Conservation (phyloP, 2,888 invertebrate species). For the Oscheius onirici region DNA sequence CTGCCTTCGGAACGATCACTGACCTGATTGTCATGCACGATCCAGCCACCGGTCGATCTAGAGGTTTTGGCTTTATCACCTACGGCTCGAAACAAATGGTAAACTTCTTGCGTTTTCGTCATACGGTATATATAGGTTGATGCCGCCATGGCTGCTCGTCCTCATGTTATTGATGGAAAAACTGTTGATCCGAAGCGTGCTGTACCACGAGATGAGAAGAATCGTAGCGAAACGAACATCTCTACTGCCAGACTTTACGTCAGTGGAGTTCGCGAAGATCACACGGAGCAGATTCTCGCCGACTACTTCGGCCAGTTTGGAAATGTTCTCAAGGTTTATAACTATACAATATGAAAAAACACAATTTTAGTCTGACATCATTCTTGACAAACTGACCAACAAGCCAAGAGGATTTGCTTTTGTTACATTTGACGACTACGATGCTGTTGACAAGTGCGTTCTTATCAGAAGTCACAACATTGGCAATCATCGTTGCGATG, state of each 20-base stretch:
- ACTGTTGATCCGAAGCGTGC: conserved; percentile 96
- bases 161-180: conserved; percentile 91
- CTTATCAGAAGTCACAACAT: conserved; percentile 65
- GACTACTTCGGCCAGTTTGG: conserved; percentile 69
- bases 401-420: conserved; percentile 71
- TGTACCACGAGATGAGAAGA: conserved; percentile 81
- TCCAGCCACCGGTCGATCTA: conserved; percentile 89
- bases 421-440: conserved; percentile 71
- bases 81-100: conserved; percentile 77
- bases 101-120: neutral
- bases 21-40: conserved; percentile 98
- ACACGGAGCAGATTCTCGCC: conserved; percentile 65
- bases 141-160: conserved; percentile 84
- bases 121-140: conserved; percentile 79
- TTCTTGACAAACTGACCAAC: conserved; percentile 69
- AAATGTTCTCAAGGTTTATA: conserved; percentile 57
- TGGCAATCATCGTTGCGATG: conserved; percentile 68
- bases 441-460: conserved; percentile 70
- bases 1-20: conserved; percentile 90
- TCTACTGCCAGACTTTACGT: conserved; percentile 71
- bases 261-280: conserved; percentile 69
- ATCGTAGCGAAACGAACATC: conserved; percentile 54
- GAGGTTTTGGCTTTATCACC: conserved; percentile 98
- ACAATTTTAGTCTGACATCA: conserved; percentile 58
- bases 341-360: neutral